Evolutionary conservation across 2,888 invertebrate species (phyloP).

Genomic region (Phytoseiulus persimilis): DNA sequence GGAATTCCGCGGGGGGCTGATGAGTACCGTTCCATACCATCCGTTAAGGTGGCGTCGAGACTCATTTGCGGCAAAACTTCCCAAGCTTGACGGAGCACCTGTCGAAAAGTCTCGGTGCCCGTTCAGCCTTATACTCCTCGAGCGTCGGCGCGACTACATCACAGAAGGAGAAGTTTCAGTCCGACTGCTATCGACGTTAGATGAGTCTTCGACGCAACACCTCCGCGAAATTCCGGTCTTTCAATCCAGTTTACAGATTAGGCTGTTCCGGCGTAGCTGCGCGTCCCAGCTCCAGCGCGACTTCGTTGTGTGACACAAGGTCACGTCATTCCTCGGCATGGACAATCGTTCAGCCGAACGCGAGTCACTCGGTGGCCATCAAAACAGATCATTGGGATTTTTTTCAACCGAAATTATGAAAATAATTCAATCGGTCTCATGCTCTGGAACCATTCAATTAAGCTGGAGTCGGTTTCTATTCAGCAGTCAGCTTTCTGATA

Average conservation of each 20-base stretch:
- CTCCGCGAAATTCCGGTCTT: not conserved
- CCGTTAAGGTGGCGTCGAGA: not conserved
- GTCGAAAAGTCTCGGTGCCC: not conserved
- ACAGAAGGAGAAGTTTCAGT: not conserved
- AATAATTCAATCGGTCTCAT: no score
- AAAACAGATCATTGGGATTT: not conserved
- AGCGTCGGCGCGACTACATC: not conserved
- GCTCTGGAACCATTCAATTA: no score
- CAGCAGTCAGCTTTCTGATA: no score
- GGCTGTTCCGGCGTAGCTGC: not conserved
- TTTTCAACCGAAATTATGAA: not conserved
- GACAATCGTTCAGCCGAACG: not conserved
- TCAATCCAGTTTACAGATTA: not conserved
- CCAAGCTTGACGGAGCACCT: not conserved
- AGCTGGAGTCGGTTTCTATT: no score
- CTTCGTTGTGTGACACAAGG: not conserved
- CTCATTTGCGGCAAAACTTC: not conserved
- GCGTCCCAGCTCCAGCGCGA: not conserved
- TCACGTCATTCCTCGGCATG: not conserved
- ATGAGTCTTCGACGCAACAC: no score
- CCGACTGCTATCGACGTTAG: not conserved
- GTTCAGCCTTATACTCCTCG: not conserved
- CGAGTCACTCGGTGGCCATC: not conserved
- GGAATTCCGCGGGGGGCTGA: no score
- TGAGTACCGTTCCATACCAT: not conserved